Conservation (phyloP, 2,888 invertebrate species). For the Vanessa cardui region DNA sequence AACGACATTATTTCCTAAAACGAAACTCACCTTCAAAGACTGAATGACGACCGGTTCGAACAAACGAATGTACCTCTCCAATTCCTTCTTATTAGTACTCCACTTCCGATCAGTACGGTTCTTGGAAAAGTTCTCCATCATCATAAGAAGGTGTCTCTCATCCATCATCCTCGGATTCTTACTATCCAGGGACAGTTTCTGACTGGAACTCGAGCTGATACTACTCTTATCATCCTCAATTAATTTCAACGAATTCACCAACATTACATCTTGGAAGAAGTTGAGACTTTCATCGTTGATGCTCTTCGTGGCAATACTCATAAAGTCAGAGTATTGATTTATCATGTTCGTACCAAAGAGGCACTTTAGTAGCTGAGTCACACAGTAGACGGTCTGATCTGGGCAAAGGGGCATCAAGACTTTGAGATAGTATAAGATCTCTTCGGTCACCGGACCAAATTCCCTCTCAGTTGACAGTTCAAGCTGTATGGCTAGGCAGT, state of each 20-base stretch:
- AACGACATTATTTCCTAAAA: too few species aligned
- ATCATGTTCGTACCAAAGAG: conserved; percentile 89
- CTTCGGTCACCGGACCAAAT: conserved; percentile 89
- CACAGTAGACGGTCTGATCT: conserved; percentile 87
- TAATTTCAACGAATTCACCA: conserved; percentile 52
- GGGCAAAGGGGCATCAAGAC: conserved; percentile 87
- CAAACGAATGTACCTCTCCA: conserved; percentile 92
- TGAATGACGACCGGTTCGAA: conserved; percentile 98
- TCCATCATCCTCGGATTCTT: conserved; percentile 65
- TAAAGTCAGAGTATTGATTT: conserved; percentile 69
- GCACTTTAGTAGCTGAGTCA: conserved; percentile 89
- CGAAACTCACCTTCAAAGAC: conserved; percentile 88
- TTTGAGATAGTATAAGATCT: conserved; percentile 89
- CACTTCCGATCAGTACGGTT: conserved; percentile 75
- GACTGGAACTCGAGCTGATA: conserved; percentile 62
- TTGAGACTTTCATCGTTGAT: conserved; percentile 40
- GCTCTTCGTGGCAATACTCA: conserved; percentile 57
- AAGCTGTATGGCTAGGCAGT: conserved; percentile 86
- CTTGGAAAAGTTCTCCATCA: conserved; percentile 74
- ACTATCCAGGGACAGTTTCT: conserved; percentile 60
- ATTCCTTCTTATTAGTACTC: conserved; percentile 76
- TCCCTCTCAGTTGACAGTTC: conserved; percentile 87
- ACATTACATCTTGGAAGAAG: conserved; percentile 66
- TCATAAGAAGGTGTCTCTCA: conserved; percentile 66
- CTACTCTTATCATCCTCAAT: conserved; percentile 46